These are phyloP conservation scores for Clepsis dumicolana DNA, from an alignment of 2,888 invertebrate species.

Conservation along the genomic window DNA sequence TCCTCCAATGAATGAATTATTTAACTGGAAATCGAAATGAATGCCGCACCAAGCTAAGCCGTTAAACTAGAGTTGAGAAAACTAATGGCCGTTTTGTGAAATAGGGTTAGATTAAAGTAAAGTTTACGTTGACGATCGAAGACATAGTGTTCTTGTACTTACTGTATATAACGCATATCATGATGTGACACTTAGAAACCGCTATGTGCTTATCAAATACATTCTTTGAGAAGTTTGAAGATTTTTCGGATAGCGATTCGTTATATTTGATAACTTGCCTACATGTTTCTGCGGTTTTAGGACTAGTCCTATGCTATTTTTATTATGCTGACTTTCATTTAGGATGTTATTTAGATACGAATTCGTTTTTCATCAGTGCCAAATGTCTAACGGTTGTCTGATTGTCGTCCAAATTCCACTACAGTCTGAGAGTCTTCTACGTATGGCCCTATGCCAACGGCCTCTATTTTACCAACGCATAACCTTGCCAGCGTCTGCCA, in stretches of 20 bases:
- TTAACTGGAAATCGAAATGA: conserved; percentile 25
- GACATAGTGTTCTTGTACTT: no score
- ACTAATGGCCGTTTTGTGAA: not conserved
- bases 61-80: conserved; percentile 12
- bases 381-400: conserved; percentile 40
- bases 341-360: conserved; percentile 12
- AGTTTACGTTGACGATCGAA: not conserved
- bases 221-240: not conserved
- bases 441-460: conserved; percentile 54
- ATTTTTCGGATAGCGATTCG: not conserved
- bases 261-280: not conserved
- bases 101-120: not conserved
- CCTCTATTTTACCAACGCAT: conserved; percentile 47
- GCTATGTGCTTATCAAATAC: not conserved
- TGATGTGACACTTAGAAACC: not conserved
- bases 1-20: conserved; percentile 59
- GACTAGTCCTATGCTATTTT: not conserved
- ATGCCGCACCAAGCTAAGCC: conserved; percentile 11
- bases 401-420: conserved; percentile 34
- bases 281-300: not conserved
- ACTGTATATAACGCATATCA: no score
- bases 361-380: conserved; percentile 28
- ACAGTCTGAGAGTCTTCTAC: conserved; percentile 27
- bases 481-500: conserved; percentile 68
- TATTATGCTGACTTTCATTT: not conserved